Evolutionary conservation across 2,888 invertebrate species (phyloP), one percentile per base, ranked within the genome.

Genomic region (Parnassius orleans): DNA sequence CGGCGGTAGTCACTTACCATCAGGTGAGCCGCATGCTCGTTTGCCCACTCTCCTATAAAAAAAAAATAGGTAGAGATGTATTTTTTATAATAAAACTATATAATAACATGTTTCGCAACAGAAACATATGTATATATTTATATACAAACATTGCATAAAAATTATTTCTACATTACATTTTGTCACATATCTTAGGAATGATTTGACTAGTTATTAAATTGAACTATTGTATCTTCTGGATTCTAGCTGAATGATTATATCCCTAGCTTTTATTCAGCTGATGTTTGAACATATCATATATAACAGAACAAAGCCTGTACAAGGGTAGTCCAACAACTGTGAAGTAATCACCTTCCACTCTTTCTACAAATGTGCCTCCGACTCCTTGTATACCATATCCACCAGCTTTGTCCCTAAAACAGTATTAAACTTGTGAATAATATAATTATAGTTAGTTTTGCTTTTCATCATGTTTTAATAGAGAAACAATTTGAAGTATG

Each of bases 271-370:
- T 9, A 48, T 48, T 14, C 14, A 7, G 5, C 48, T 48, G 48
- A 10, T 44, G 14, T 51, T 84, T 86, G 67, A 85, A 90, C 71
- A 94, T 80, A 52, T 92, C 83, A 68, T 92, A 93, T 0, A 94
- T 74, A 51, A 92, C 92, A n/a, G 84, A 79, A 60, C 92, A 92
- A 0, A 94, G 79, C 54, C 92, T 83, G 76, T 95, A 94, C 2
- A 98, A 77, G 0, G 98, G 98, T 69, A 98, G 90, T 0, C 98
- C 98, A 77, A 98, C 95, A 0, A 98, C 97, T 64, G 96, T 97
- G 84, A 95, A 97, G 84, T 94, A 97, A 77, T 98, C 98, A 1
- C 96, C 98, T 46, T 95, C 93, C 51, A 98, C 95, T 70, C 93
- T 93, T 76, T 95, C 94, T 51, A 98, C 94, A 58, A 98, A 91